A percentile compares a stretch with the other conserved stretches of the same genome.
Evolutionary conservation across 2,113 vertebrate species (phyloP).

Genomic region (Calcarius ornatus): DNA sequence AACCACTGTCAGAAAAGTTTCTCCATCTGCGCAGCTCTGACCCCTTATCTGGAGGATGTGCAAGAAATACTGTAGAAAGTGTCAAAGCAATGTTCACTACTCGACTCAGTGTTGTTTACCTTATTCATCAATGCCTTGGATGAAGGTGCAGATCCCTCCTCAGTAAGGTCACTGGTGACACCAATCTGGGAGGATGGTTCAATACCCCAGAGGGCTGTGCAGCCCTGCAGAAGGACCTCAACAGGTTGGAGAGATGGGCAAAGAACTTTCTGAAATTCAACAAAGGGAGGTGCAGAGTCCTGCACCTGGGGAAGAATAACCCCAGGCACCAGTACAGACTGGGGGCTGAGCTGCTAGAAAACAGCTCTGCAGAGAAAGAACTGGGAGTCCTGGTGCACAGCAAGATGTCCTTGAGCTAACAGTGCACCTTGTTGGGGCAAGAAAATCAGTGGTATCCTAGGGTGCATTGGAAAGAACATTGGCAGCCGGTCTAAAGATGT

Average conservation of each 20-base stretch:
- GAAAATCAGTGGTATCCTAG: background rate
- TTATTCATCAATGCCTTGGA: too few relatives aligned
- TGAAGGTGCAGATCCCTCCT: background rate
- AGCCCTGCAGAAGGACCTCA: accelerated
- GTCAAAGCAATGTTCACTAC: background rate
- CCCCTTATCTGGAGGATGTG: background rate
- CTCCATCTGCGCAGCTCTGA: background rate
- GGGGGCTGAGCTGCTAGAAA: accelerated
- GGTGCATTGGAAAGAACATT: background rate
- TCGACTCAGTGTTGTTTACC: accelerated
- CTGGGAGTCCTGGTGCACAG: background rate
- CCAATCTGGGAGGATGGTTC: accelerated
- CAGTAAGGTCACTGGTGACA: background rate
- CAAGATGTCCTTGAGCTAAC: background rate
- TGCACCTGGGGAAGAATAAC: background rate
- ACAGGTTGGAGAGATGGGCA: background rate
- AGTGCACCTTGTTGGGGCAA: background rate
- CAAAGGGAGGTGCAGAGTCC: background rate
- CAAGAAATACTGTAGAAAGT: background rate
- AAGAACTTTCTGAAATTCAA: accelerated
- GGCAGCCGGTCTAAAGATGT: accelerated
- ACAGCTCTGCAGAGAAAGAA: too few relatives aligned
- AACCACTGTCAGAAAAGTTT: background rate
- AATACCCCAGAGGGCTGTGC: background rate
- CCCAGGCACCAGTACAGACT: accelerated